These are phyloP conservation scores for Cyclopterus lumpus DNA, from an alignment of 2,797 vertebrate genomes.

Conservation along the genomic window DNA sequence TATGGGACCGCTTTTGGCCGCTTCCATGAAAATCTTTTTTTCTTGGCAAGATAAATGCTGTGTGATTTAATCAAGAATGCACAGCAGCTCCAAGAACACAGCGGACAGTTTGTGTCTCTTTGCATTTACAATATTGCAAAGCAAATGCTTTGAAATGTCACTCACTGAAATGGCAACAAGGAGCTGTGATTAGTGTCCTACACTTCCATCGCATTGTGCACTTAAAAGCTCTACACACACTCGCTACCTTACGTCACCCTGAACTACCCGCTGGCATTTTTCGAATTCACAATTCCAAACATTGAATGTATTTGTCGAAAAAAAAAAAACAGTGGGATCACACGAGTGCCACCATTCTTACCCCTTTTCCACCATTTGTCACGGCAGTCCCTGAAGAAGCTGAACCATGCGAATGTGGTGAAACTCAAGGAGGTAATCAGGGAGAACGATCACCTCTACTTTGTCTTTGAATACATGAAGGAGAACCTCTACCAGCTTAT, in stretches of 20 bases:
- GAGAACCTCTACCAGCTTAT: constrained; percentile 99
- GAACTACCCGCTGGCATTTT: background rate
- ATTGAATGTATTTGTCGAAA: background rate
- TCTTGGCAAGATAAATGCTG: background rate
- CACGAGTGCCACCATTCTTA: background rate
- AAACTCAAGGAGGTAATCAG: constrained; percentile 98
- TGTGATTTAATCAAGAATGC: background rate
- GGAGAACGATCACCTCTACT: constrained; percentile 98
- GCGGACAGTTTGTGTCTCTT: background rate
- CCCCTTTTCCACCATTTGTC: constrained; percentile 6
- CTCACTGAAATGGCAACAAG: background rate
- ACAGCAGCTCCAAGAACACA: background rate
- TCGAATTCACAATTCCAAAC: background rate
- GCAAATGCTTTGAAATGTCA: background rate
- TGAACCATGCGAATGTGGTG: constrained; percentile 97
- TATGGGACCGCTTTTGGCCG: background rate
- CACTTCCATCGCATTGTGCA: background rate
- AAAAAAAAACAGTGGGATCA: background rate
- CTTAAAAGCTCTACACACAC: background rate
- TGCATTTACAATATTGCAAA: background rate
- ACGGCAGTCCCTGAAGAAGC: constrained; percentile 94
- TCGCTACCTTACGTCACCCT: background rate
- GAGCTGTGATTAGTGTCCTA: background rate
- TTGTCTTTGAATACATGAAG: constrained; percentile 99
- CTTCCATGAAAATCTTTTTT: background rate